These are phyloP conservation scores for Papilio demoleus DNA, from an alignment of 2,888 invertebrate species.

Conservation along the genomic window DNA sequence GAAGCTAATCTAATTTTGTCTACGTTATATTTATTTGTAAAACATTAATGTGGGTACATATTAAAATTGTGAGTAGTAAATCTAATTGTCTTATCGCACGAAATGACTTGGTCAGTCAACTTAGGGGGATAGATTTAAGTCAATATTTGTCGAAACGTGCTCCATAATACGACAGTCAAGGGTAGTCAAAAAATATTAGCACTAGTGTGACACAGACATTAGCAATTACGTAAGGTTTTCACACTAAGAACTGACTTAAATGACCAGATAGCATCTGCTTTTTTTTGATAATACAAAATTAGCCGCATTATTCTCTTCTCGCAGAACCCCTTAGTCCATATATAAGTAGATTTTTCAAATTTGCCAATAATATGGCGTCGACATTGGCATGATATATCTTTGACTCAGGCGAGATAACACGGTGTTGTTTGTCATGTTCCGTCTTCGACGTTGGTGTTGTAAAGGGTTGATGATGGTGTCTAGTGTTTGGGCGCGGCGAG, in stretches of 20 bases:
- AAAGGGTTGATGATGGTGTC: too few relatives aligned
- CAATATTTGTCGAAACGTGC: neutral
- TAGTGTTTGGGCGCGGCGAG: slow-evolving; percentile 13
- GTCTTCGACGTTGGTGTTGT: too few relatives aligned
- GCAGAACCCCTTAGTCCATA: too few relatives aligned
- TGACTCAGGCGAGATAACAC: too few relatives aligned
- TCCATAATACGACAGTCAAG: neutral
- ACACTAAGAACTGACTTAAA: too few relatives aligned
- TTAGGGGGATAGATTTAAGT: neutral
- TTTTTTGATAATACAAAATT: too few relatives aligned
- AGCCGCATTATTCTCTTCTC: neutral
- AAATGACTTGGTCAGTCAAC: neutral
- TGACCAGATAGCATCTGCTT: too few relatives aligned
- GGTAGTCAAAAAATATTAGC: neutral
- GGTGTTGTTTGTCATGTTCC: too few relatives aligned
- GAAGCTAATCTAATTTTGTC: neutral
- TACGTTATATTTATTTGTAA: neutral
- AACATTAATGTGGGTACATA: neutral
- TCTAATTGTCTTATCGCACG: neutral
- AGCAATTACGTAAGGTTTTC: neutral
- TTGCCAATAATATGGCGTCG: too few relatives aligned
- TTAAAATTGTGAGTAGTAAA: neutral
- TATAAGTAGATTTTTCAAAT: too few relatives aligned
- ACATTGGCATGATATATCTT: too few relatives aligned
- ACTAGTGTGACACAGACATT: neutral